Evolutionary conservation across 2,113 vertebrate genomes (phyloP).

Genomic region (Lonchura striata): DNA sequence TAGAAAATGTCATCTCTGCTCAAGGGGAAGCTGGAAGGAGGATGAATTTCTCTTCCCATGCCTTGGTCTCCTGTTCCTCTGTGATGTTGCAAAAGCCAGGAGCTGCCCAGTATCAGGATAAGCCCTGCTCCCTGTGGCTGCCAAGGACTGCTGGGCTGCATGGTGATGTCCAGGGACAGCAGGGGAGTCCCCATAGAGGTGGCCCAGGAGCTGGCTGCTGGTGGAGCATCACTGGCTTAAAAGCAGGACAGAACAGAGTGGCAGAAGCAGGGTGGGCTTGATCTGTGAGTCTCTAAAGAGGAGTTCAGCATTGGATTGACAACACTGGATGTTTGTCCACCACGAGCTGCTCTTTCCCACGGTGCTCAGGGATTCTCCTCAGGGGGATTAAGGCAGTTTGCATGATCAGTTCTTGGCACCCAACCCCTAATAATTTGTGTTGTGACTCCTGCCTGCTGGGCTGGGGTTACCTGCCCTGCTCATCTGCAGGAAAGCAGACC

Average conservation of each 20-base stretch:
- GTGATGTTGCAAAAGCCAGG: neutral
- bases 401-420: neutral
- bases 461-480: neutral
- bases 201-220: neutral
- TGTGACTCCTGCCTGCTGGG: neutral
- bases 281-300: neutral
- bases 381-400: neutral
- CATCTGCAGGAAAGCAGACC: neutral
- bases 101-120: neutral
- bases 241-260: neutral
- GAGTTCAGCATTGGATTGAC: neutral
- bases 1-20: neutral
- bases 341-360: neutral
- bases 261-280: neutral
- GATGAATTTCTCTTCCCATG: neutral
- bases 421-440: neutral
- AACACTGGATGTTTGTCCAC: fast-evolving
- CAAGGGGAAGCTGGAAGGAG: neutral
- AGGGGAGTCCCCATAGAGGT: neutral
- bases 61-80: neutral
- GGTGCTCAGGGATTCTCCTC: neutral
- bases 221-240: neutral
- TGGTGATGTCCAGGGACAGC: fast-evolving
- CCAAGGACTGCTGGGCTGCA: neutral
- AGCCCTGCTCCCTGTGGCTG: neutral